phyloP scores from a whole-genome alignment of 1,140 invertebrate genomes.

The Bombus cullumanus region DNA sequence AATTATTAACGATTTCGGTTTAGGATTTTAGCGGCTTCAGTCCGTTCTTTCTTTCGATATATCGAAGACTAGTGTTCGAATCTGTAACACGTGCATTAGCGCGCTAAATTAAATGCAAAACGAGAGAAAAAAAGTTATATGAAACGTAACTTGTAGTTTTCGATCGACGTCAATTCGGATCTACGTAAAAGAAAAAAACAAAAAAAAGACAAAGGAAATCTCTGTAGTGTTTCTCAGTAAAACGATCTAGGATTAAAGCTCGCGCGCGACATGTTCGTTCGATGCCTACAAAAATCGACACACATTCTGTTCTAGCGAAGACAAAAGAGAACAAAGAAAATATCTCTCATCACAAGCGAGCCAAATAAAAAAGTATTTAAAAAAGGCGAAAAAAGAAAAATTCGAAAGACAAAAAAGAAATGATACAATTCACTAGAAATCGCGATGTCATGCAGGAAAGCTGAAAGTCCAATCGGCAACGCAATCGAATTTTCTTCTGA shows the following conservation, averaged over 20 bases:
- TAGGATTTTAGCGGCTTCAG: slow-evolving; percentile 48
- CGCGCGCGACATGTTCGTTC: slow-evolving; percentile 2
- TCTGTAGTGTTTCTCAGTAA: slow-evolving; percentile 33
- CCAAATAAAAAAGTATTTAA: not conserved
- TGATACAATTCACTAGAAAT: not conserved
- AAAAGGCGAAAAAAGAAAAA: not conserved
- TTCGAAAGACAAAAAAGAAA: not conserved
- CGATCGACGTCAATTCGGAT: slow-evolving; percentile 24
- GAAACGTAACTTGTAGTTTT: slow-evolving; percentile 3
- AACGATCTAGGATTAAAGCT: slow-evolving; percentile 1
- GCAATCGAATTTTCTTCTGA: slow-evolving; percentile 62
- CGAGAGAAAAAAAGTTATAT: not conserved
- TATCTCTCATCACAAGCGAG: not conserved
- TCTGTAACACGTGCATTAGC: slow-evolving; percentile 57
- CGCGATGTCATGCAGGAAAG: slow-evolving; percentile 36
- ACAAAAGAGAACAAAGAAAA: not conserved
- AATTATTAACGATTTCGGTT: slow-evolving; percentile 29
- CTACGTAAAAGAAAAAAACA: not conserved
- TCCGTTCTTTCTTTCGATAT: slow-evolving; percentile 53
- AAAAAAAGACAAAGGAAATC: not conserved
- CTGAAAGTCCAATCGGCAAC: slow-evolving; percentile 69
- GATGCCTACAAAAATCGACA: slow-evolving; percentile 7
- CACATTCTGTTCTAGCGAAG: not conserved
- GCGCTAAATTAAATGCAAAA: slow-evolving; percentile 41
- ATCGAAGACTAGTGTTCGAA: slow-evolving; percentile 41